Base-by-base conservation (phyloP, 2,113 vertebrate genomes). In the Pycnonotus jocosus region DNA sequence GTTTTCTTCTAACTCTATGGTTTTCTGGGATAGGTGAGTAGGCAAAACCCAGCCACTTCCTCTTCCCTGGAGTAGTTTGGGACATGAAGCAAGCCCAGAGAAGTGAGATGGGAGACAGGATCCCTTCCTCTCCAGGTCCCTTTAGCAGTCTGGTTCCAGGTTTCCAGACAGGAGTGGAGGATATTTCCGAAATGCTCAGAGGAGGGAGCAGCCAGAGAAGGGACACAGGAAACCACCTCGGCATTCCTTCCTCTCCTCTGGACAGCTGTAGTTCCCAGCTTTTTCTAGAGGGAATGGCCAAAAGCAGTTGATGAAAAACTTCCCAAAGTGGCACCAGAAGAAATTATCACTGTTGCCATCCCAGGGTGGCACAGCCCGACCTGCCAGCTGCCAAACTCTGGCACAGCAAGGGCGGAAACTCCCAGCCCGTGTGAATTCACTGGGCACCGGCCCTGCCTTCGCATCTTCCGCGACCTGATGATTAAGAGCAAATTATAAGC, bases 401-500 rank as follows among this genome's bases (percentile, higher is more conserved):
- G n/a, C 88, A 44, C 9, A 7, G 74, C 2, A 1, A 90, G 66
- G 86, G 58, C 0, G 4, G 84, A 35, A 86, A 74, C 81, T 92
- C 60, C 21, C 2, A 2, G 21, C 64, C 77, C 2, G 0, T 93
- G 89, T 92, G 95, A 96, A 86, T 62, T 66, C 56, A 25, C 44
- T 0, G 1, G 81, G 81, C 57, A 81, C 81, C 10, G 1, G 86
- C 92, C 70, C 92, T 90, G 48, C 74, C 91, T 62, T 64, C 4
- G 1, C 91, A 90, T 72, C 86, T 64, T 35, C 78, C 1, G 0
- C 0, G 12, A 70, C 83, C 38, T 12, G 40, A 15, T 28, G 93
- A 89, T 94, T 64, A 87, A 86, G 27, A 62, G 77, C 87, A 84
- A 92, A 95, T 95, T 87, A 93, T 15, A 79, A 94, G 53, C 70